phyloP scores from a whole-genome alignment of 2,797 vertebrate genomes.

The Zalophus californianus region DNA sequence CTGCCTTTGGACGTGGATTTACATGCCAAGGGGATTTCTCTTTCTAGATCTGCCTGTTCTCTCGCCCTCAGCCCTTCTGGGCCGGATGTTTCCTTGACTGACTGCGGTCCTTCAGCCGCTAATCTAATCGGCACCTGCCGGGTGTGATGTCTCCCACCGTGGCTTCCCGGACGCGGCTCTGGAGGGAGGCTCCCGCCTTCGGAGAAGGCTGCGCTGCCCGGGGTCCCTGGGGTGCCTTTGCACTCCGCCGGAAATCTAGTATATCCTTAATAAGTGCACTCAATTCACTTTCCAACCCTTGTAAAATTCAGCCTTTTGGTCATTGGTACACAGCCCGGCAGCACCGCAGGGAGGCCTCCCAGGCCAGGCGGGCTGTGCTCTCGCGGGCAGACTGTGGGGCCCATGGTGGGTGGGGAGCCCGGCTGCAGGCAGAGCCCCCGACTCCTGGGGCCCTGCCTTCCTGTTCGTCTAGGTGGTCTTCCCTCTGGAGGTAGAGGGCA shows the following conservation, averaged over 20 bases:
- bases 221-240: conserved; percentile 73
- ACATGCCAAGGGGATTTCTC: conserved; percentile 63
- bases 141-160: neutral
- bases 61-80: conserved; percentile 38
- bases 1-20: conserved; percentile 50
- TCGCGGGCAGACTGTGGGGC: neutral
- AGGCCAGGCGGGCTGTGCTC: neutral
- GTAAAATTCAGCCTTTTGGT: conserved; percentile 78
- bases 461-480: neutral
- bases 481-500: neutral
- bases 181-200: conserved; percentile 24
- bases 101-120: neutral
- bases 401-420: too few relatives aligned
- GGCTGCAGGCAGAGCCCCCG: too few relatives aligned
- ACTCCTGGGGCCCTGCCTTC: too few relatives aligned
- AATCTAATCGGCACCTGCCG: conserved; percentile 69
- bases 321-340: neutral
- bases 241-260: conserved; percentile 67
- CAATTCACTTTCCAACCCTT: conserved; percentile 77
- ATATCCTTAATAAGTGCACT: conserved; percentile 80
- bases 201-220: neutral
- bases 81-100: conserved; percentile 44
- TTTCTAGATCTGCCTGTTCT: conserved; percentile 55
- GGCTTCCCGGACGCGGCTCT: accelerated
- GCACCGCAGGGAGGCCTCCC: neutral